Evolutionary conservation across 2,797 vertebrate genomes (phyloP).

Genomic region (Enoplosus armatus): DNA sequence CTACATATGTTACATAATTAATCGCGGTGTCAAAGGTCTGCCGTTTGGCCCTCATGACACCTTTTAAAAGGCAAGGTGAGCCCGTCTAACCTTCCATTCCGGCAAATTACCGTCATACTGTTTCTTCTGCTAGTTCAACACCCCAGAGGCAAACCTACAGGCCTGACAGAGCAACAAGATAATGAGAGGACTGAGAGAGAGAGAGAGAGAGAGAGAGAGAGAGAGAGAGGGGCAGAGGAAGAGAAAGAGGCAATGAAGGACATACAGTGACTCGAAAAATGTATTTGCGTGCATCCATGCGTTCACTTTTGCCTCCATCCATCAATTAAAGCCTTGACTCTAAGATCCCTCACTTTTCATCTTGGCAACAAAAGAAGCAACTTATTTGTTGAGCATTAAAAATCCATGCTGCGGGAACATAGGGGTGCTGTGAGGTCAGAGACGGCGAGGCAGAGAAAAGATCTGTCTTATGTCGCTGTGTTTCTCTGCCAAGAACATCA

Average conservation of each 20-base stretch:
- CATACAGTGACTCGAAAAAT: conserved; percentile 17
- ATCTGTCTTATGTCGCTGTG: conserved; percentile 62
- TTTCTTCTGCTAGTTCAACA: conserved; percentile 67
- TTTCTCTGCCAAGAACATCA: conserved; percentile 68
- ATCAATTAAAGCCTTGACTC: conserved; percentile 61
- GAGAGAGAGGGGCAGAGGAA: conserved; percentile 4
- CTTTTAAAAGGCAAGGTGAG: conserved; percentile 59
- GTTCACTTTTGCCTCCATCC: conserved; percentile 24
- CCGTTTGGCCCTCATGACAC: conserved; percentile 41
- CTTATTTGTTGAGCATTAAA: conserved; percentile 63
- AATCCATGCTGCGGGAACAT: conserved; percentile 40
- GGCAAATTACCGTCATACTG: conserved; percentile 72
- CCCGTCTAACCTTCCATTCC: conserved; percentile 66
- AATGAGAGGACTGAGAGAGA: conserved; percentile 59
- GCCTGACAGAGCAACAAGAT: conserved; percentile 68
- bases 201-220: conserved; percentile 12
- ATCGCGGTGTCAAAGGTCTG: conserved; percentile 40
- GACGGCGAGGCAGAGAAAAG: conserved; percentile 37
- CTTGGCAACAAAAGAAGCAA: conserved; percentile 53
- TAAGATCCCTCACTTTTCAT: conserved; percentile 50
- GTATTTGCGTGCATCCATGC: conserved; percentile 31
- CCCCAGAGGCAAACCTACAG: conserved; percentile 67
- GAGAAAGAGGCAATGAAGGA: conserved; percentile 41
- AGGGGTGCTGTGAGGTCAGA: conserved; percentile 59
- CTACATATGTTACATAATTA: conserved; percentile 40